Conservation (phyloP, 2,113 vertebrate genomes). For the Corythornis madagascariensis region DNA sequence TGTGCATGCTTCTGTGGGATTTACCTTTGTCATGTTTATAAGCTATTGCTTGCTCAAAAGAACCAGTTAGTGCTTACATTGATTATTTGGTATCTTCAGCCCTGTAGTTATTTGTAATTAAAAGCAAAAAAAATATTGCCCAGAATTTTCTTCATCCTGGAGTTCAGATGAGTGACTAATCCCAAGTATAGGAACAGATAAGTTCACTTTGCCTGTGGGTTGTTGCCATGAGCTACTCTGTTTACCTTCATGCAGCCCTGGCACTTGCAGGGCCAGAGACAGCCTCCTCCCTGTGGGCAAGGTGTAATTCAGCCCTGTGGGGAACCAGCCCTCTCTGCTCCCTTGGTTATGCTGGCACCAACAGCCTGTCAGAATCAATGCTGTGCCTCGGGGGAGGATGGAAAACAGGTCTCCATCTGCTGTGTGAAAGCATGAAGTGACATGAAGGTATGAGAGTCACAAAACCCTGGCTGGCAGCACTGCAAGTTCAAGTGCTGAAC, state of each 20-base stretch:
- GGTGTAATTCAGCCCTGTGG: neutral
- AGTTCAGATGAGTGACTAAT: neutral
- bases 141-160: neutral
- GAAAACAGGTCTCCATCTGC: neutral
- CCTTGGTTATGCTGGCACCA: rapidly evolving
- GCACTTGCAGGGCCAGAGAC: neutral
- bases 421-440: neutral
- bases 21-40: neutral
- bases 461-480: neutral
- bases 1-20: neutral
- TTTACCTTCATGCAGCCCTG: neutral
- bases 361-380: neutral
- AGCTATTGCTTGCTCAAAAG: neutral
- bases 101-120: neutral
- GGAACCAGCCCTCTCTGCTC: neutral
- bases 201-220: neutral
- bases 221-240: neutral
- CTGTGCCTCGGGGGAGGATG: rapidly evolving
- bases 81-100: neutral
- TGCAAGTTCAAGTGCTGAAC: neutral
- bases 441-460: neutral
- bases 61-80: neutral
- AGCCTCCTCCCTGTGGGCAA: rapidly evolving
- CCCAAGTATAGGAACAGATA: rapidly evolving
- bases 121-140: neutral